phyloP scores from a whole-genome alignment of 2,113 vertebrate species.

The Gavialis gangeticus region DNA sequence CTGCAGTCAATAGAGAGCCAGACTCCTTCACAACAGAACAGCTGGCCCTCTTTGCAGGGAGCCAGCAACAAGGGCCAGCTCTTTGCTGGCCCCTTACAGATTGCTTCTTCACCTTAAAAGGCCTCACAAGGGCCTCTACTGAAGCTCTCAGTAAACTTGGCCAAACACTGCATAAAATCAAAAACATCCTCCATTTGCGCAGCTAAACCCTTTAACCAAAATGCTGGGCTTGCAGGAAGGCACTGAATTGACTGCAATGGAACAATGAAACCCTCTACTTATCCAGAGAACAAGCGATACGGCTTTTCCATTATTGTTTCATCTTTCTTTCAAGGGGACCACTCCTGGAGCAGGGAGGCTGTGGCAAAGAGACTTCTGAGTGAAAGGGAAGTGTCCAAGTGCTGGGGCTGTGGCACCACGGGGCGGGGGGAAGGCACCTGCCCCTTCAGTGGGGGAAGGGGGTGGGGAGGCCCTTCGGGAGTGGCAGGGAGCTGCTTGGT shows the following conservation, averaged over 20 bases:
- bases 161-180: slow-evolving; percentile 10
- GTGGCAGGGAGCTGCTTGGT: too few species aligned
- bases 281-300: slow-evolving; percentile 13
- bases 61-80: too few species aligned
- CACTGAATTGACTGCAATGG: not conserved
- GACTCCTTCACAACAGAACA: too few species aligned
- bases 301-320: not conserved
- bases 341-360: not conserved
- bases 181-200: slow-evolving; percentile 61
- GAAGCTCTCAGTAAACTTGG: not conserved
- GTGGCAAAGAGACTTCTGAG: not conserved
- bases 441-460: too few species aligned
- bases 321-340: not conserved
- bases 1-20: too few species aligned
- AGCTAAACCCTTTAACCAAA: not conserved
- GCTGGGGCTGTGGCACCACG: too few species aligned
- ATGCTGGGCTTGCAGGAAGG: not conserved
- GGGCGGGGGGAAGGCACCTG: too few species aligned
- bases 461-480: too few species aligned
- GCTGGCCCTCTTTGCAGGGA: too few species aligned
- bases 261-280: slow-evolving; percentile 16
- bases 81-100: not conserved
- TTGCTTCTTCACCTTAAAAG: slow-evolving; percentile 21
- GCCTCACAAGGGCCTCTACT: slow-evolving; percentile 59
- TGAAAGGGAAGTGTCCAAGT: not conserved